Evolutionary conservation across 2,888 invertebrate genomes (phyloP).

Genomic region (Ormyrus rosae): DNA sequence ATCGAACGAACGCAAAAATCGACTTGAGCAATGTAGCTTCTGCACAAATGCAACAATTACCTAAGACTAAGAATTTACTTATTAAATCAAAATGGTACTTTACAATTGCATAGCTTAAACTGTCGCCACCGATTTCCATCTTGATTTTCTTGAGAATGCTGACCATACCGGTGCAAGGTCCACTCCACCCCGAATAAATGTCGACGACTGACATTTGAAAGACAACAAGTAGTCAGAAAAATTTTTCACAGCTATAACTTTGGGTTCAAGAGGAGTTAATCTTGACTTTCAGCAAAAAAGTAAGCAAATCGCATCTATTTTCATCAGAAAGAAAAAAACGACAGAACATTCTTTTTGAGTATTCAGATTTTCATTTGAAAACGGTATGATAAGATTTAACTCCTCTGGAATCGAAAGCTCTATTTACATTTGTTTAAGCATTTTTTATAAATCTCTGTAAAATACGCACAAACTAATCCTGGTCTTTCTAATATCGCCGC

Average conservation of each 20-base stretch:
- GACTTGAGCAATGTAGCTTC: too few species aligned
- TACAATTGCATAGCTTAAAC: slow-evolving; percentile 88
- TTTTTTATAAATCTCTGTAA: background rate
- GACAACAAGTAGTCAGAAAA: background rate
- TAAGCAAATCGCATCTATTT: too few species aligned
- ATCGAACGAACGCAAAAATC: too few species aligned
- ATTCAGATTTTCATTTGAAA: background rate
- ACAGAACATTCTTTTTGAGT: too few species aligned
- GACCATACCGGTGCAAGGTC: slow-evolving; percentile 92
- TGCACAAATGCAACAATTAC: slow-evolving; percentile 1
- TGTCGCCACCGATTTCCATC: slow-evolving; percentile 91
- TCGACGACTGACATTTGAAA: slow-evolving; percentile 84
- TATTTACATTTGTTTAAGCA: too few species aligned
- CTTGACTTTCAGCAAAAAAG: too few species aligned
- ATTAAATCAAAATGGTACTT: slow-evolving; percentile 58
- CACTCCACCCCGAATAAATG: slow-evolving; percentile 96
- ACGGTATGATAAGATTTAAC: too few species aligned
- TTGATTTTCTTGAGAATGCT: slow-evolving; percentile 92
- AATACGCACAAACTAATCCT: slow-evolving; percentile 80
- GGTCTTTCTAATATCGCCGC: slow-evolving; percentile 85
- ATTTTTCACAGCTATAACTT: too few species aligned
- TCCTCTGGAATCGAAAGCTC: too few species aligned
- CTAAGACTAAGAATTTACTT: background rate
- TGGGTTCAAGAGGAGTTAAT: too few species aligned
- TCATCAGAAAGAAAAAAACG: too few species aligned